Evolutionary conservation across 2,888 invertebrate genomes (phyloP).

Genomic region (Chymomyza amoena): DNA sequence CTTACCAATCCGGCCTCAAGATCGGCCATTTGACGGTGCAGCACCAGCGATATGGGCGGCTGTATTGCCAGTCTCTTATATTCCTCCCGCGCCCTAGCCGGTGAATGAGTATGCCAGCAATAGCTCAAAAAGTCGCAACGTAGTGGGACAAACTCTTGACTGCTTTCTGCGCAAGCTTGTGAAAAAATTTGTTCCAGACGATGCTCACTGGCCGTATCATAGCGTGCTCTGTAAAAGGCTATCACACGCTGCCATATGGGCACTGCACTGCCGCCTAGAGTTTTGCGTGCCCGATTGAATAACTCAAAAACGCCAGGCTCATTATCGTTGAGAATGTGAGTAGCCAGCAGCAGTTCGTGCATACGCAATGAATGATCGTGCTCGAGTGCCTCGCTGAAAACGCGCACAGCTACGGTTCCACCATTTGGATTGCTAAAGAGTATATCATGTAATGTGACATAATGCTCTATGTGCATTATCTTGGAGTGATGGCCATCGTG

Average conservation of each 20-base stretch:
- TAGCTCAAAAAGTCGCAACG: slow-evolving; percentile 67
- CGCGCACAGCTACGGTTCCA: slow-evolving; percentile 43
- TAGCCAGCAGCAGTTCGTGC: slow-evolving; percentile 80
- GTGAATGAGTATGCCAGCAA: slow-evolving; percentile 70
- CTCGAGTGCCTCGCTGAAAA: slow-evolving; percentile 79
- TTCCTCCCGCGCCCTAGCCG: slow-evolving; percentile 81
- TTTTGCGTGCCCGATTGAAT: slow-evolving; percentile 75
- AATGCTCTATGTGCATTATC: slow-evolving; percentile 80
- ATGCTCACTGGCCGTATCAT: slow-evolving; percentile 56
- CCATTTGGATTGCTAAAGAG: slow-evolving; percentile 44
- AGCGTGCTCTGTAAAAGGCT: slow-evolving; percentile 65
- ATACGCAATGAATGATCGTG: slow-evolving; percentile 69
- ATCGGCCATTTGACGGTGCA: slow-evolving; percentile 82
- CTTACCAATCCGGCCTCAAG: slow-evolving; percentile 71
- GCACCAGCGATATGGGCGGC: slow-evolving; percentile 81
- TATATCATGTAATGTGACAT: slow-evolving; percentile 73
- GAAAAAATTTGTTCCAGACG: slow-evolving; percentile 62
- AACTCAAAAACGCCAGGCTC: slow-evolving; percentile 78
- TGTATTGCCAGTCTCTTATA: slow-evolving; percentile 83
- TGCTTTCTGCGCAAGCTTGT: slow-evolving; percentile 61
- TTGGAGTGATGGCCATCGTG: slow-evolving; percentile 79
- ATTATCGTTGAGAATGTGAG: slow-evolving; percentile 78
- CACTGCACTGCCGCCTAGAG: slow-evolving; percentile 53
- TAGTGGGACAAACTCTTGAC: slow-evolving; percentile 62
- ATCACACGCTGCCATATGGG: slow-evolving; percentile 71